Base-by-base conservation (phyloP, 1,140 invertebrate genomes). In the Aphaenogaster ashmeadi region DNA sequence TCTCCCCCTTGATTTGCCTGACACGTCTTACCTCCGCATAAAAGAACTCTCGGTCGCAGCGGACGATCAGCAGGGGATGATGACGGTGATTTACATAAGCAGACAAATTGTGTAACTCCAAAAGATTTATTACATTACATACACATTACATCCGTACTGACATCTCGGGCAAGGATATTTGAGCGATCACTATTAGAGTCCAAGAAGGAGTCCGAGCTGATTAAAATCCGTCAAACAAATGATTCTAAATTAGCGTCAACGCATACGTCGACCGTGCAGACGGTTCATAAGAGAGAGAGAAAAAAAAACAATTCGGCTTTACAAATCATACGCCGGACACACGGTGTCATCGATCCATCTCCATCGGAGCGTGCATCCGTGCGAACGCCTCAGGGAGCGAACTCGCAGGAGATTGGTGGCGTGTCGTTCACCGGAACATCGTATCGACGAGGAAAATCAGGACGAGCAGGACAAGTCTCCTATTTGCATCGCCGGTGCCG, bases 401-500 rank as follows among this genome's bases (percentile, higher is more conserved):
- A 62, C 38, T 58, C 56, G 54, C 80, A 18, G 44, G 18, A 60
- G 54, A 62, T 75, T 41, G 47, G 21, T 13, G 33, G 33, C 50
- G 36, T 21, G 52, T 78, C 62, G 83, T 11, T 91, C 88, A 91
- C 60, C 91, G 91, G 38, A 91, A 86, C 71, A 91, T 86, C 50
- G 80, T 86, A 72, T 88, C 88, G 72, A 90, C 58, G 47, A 92
- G 67, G 6, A 91, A 60, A 18, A 92, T 56, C 78, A 91, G 60
- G n/a, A 88, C 79, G 88, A 91, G 89, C 1, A 91, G 58, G 33
- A 91, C 72, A 13, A 88, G 81, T 60, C 88, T 89, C 38, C 81
- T 87, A 84, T 91, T 89, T 60, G 95, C 96, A 54, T 96, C 93
- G 88, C 96, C 89, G 33, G 89, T 91, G 13, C 90, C 96, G 91